Percentiles rank a stretch among this genome's conserved stretches.
phyloP scores from a whole-genome alignment of 2,888 invertebrate species.

The Embidobia sp. region DNA sequence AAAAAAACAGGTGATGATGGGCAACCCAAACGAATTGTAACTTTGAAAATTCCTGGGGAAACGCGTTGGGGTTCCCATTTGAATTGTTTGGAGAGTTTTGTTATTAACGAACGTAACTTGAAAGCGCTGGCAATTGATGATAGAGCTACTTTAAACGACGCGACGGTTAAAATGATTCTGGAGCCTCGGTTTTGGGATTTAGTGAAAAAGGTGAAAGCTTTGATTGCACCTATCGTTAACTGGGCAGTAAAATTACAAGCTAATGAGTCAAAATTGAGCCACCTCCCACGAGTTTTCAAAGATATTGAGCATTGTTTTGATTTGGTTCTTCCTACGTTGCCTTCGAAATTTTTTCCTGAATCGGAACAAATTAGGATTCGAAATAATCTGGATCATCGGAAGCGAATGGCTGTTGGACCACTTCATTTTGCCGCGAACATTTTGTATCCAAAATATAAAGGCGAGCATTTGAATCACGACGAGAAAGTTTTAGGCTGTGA shows the following conservation, averaged over 20 bases:
- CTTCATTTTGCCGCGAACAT: constrained; percentile 51
- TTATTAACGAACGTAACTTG: constrained; percentile 66
- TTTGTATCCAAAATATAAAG: constrained; percentile 44
- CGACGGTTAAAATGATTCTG: constrained; percentile 13
- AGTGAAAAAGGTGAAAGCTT: constrained; percentile 5
- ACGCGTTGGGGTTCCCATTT: constrained; percentile 67
- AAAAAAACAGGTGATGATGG: constrained; percentile 30
- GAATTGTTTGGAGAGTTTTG: constrained; percentile 64
- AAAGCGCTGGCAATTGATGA: constrained; percentile 63
- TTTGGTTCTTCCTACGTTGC: background rate
- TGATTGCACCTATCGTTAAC: constrained; percentile 12
- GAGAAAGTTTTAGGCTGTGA: constrained; percentile 22
- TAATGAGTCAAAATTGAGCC: constrained; percentile 3
- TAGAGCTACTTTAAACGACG: constrained; percentile 2
- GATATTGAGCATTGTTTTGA: background rate
- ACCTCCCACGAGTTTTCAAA: constrained; percentile 11
- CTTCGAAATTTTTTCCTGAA: background rate
- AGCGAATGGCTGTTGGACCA: constrained; percentile 30
- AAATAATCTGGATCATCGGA: constrained; percentile 15
- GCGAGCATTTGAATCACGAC: constrained; percentile 13
- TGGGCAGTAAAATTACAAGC: constrained; percentile 6
- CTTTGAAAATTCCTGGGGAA: constrained; percentile 63
- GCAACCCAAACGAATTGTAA: constrained; percentile 8
- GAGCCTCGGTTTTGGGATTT: constrained; percentile 23
- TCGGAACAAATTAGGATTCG: constrained; percentile 9